A percentile compares a stretch with the other conserved stretches of the same genome.
Evolutionary conservation across 2,113 vertebrate species (phyloP).

Genomic region (Sminthopsis crassicaudata): DNA sequence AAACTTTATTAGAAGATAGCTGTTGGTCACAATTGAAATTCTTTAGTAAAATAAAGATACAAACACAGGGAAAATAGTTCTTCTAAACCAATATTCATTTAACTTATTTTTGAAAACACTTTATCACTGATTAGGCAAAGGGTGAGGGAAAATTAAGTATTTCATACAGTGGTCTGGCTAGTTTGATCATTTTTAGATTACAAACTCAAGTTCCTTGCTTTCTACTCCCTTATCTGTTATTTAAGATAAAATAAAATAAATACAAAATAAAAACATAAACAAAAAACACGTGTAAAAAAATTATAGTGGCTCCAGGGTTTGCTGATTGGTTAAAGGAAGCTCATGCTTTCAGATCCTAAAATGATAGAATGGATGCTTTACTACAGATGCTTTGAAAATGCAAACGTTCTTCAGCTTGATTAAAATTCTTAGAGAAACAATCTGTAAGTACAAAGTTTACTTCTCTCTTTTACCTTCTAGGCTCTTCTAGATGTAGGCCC

Average conservation of each 20-base stretch:
- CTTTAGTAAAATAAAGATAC: conserved; percentile 62
- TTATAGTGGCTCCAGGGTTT: conserved; percentile 52
- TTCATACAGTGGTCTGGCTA: conserved; percentile 61
- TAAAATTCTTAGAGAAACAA: conserved; percentile 70
- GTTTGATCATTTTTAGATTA: conserved; percentile 63
- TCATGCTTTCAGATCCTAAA: conserved; percentile 59
- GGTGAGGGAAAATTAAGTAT: conserved; percentile 30
- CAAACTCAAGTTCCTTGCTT: conserved; percentile 46
- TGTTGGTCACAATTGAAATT: conserved; percentile 66
- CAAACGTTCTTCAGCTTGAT: conserved; percentile 80
- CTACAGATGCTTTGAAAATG: conserved; percentile 79
- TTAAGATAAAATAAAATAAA: neutral
- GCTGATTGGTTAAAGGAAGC: conserved; percentile 64
- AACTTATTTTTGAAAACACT: neutral
- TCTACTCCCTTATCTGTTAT: neutral
- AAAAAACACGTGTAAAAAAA: neutral
- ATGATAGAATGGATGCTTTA: conserved; percentile 74
- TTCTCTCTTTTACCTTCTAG: conserved; percentile 76
- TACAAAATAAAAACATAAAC: conserved; percentile 6
- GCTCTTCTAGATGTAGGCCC: conserved; percentile 62
- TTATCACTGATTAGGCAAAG: conserved; percentile 35
- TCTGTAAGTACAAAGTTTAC: conserved; percentile 69
- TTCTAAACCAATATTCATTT: conserved; percentile 58
- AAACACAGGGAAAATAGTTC: conserved; percentile 62
- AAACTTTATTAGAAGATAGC: conserved; percentile 55